Percentiles rank a stretch among this genome's conserved stretches.
Evolutionary conservation across 2,113 vertebrate genomes (phyloP).

Genomic region (Actenoides hombroni): DNA sequence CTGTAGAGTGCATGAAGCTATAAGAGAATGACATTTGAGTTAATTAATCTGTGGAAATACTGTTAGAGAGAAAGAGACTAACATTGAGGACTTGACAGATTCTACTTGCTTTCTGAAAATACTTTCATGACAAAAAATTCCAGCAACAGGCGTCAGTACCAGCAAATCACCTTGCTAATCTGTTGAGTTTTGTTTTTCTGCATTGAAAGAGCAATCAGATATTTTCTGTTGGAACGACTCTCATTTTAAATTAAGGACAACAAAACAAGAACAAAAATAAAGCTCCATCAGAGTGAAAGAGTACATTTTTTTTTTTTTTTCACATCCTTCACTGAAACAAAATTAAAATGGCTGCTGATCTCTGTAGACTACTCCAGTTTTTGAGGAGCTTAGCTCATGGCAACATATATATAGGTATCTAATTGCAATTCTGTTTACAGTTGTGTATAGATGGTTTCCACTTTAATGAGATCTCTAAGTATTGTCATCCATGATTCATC

Average conservation of each 20-base stretch:
- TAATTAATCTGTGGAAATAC: slow-evolving; percentile 68
- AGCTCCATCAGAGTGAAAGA: not conserved
- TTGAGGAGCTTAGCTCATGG: not conserved
- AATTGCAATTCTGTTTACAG: not conserved
- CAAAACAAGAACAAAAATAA: slow-evolving; percentile 1
- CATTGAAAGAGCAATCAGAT: slow-evolving; percentile 12
- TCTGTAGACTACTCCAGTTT: not conserved
- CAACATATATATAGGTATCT: not conserved
- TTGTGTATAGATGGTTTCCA: not conserved
- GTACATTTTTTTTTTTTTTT: not conserved
- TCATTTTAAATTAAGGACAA: slow-evolving; percentile 29
- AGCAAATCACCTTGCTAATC: slow-evolving; percentile 37
- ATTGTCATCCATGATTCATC: not conserved
- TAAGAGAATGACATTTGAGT: slow-evolving; percentile 67
- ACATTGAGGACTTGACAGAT: slow-evolving; percentile 48
- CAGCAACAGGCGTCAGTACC: slow-evolving; percentile 19
- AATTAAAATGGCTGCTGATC: not conserved
- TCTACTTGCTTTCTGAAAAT: slow-evolving; percentile 43
- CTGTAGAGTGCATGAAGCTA: slow-evolving; percentile 53
- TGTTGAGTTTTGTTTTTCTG: not conserved
- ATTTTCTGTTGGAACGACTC: slow-evolving; percentile 16
- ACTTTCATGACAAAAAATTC: slow-evolving; percentile 18
- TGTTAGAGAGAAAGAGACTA: slow-evolving; percentile 38
- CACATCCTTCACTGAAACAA: not conserved
- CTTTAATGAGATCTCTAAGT: not conserved